These are phyloP conservation scores for Tenodera sinensis DNA, from an alignment of 2,888 invertebrate species.

Conservation along the genomic window DNA sequence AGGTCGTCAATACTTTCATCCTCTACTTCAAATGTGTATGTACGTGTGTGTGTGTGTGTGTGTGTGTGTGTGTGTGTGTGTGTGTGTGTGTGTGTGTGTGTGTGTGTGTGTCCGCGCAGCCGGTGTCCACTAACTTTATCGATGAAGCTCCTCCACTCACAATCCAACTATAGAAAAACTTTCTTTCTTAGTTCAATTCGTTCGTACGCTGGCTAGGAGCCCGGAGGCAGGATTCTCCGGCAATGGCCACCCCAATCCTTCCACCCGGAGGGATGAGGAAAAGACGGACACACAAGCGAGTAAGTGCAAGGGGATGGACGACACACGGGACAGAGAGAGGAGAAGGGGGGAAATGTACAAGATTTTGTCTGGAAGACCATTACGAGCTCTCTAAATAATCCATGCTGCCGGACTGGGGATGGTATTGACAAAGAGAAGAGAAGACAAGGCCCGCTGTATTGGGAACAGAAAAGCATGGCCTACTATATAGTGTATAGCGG, in stretches of 20 bases:
- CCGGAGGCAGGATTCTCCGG: constrained; percentile 14
- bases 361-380: constrained; percentile 30
- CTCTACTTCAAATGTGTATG: background rate
- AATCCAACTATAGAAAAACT: constrained; percentile 28
- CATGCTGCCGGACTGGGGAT: constrained; percentile 23
- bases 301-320: constrained; percentile 7
- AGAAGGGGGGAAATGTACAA: constrained; percentile 23
- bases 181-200: constrained; percentile 27
- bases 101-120: background rate
- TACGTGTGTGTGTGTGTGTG: background rate
- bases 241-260: background rate
- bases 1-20: constrained; percentile 23
- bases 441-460: background rate
- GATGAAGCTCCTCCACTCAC: constrained; percentile 24
- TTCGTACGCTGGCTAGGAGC: constrained; percentile 21
- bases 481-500: background rate
- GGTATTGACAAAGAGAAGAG: constrained; percentile 32
- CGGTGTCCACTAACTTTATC: constrained; percentile 29
- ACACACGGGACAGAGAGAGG: constrained; percentile 7
- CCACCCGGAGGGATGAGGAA: constrained; percentile 3
- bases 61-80: background rate
- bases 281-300: background rate
- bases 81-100: background rate
- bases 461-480: background rate
- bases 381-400: constrained; percentile 33